phyloP scores from a whole-genome alignment of 2,113 vertebrate species.

The Leptobrachium leishanense region DNA sequence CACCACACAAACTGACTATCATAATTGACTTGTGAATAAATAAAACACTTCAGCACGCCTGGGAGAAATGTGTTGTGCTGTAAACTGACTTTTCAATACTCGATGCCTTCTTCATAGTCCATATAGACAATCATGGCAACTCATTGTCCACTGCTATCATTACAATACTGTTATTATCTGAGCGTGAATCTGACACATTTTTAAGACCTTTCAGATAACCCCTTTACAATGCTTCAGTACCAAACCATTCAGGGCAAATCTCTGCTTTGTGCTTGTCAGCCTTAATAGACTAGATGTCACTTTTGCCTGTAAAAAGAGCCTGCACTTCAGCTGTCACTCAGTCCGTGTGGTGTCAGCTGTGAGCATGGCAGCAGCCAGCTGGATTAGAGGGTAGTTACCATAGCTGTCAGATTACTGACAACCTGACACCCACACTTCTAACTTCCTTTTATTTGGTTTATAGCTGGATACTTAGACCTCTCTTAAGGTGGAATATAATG shows the following conservation, averaged over 20 bases:
- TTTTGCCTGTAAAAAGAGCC: conserved; percentile 95
- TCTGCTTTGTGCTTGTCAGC: conserved; percentile 99
- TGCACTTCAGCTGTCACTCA: conserved; percentile 99
- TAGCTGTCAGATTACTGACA: conserved; percentile 99
- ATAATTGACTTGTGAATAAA: background rate
- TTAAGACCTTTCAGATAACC: conserved; percentile 97
- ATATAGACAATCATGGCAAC: conserved; percentile 88
- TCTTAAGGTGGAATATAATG: conserved; percentile 75
- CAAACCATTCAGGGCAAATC: conserved; percentile 96
- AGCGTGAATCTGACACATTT: conserved; percentile 95
- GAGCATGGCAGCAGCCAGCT: conserved; percentile 96
- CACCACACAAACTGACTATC: background rate
- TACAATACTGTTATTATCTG: conserved; percentile 99
- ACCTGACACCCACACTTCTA: conserved; percentile 95
- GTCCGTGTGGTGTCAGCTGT: conserved; percentile 89
- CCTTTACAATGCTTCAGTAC: conserved; percentile 92
- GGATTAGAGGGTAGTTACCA: conserved; percentile 99
- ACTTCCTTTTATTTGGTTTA: conserved; percentile 97
- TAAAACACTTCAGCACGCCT: conserved; percentile 55
- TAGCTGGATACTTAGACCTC: conserved; percentile 72
- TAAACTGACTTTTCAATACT: conserved; percentile 70
- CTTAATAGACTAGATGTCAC: conserved; percentile 99
- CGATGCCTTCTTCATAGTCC: conserved; percentile 77
- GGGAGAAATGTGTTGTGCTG: conserved; percentile 65
- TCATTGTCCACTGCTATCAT: conserved; percentile 97